Percentiles rank a stretch among this genome's conserved stretches.
These are phyloP conservation scores for Mobula hypostoma DNA, from an alignment of 2,113 vertebrate genomes.

Conservation along the genomic window DNA sequence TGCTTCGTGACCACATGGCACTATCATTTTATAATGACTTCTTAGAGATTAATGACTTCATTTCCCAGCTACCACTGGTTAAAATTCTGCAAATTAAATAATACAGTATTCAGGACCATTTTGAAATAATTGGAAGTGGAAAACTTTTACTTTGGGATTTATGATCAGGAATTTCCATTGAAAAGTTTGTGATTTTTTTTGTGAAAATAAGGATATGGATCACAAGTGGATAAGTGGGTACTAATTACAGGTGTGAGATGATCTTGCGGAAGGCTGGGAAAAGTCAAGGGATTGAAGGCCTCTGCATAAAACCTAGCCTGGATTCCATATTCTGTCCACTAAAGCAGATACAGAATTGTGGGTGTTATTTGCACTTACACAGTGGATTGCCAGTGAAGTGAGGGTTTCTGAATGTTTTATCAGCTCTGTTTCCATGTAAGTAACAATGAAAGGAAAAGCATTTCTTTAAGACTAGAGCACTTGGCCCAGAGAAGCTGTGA, in stretches of 20 bases:
- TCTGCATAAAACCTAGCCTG: neutral
- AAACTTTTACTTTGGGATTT: neutral
- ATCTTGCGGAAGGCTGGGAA: neutral
- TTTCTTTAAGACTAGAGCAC: neutral
- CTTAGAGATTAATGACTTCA: neutral
- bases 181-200: neutral
- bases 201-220: neutral
- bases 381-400: neutral
- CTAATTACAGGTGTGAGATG: neutral
- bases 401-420: neutral
- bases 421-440: neutral
- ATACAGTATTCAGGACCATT: neutral
- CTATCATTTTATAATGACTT: neutral
- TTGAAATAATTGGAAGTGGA: neutral
- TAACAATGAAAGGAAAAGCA: neutral
- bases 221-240: neutral
- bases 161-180: neutral
- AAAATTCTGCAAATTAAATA: neutral
- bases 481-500: neutral
- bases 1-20: neutral
- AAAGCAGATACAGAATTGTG: neutral
- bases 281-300: neutral
- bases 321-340: neutral
- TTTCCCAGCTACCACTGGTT: no score
- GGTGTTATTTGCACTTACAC: neutral